A percentile compares a stretch with the other conserved stretches of the same genome.
Evolutionary conservation across 2,888 invertebrate genomes (phyloP).

Genomic region (Ormyrus labotus): DNA sequence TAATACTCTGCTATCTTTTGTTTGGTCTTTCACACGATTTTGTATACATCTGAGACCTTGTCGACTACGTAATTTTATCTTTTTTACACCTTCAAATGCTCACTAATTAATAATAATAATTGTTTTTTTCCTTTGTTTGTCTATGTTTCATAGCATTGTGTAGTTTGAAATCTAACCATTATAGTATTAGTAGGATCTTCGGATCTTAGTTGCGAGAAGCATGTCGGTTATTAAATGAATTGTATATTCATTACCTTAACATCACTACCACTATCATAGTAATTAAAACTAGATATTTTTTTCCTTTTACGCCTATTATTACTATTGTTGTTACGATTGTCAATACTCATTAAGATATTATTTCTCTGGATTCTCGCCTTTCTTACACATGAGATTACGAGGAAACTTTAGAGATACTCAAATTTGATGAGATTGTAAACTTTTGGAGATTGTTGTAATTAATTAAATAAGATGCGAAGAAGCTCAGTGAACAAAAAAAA

Average conservation of each 20-base stretch:
- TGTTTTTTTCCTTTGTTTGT: conserved; percentile 62
- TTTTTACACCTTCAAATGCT: conserved; percentile 55
- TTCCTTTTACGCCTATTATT: conserved; percentile 52
- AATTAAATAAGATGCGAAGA: conserved; percentile 26
- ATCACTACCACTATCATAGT: conserved; percentile 57
- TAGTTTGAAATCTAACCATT: conserved; percentile 68
- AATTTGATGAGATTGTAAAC: conserved; percentile 36
- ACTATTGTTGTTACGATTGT: conserved; percentile 55
- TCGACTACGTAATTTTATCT: conserved; percentile 52
- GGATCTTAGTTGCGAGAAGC: conserved; percentile 59
- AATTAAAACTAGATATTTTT: conserved; percentile 51
- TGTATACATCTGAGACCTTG: conserved; percentile 45
- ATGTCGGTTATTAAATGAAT: conserved; percentile 58
- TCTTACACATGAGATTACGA: conserved; percentile 55
- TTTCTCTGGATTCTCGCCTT: conserved; percentile 56
- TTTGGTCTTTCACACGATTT: conserved; percentile 47
- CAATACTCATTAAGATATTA: conserved; percentile 53
- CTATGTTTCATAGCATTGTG: conserved; percentile 68
- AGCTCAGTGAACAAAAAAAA: conserved; percentile 9
- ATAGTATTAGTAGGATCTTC: conserved; percentile 59
- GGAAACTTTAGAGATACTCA: conserved; percentile 32
- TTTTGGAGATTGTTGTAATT: conserved; percentile 39
- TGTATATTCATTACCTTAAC: conserved; percentile 57
- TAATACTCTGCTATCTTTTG: conserved; percentile 13
- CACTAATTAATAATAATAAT: conserved; percentile 58